Evolutionary conservation across 2,113 vertebrate genomes (phyloP).

Genomic region (Aphelocoma coerulescens): DNA sequence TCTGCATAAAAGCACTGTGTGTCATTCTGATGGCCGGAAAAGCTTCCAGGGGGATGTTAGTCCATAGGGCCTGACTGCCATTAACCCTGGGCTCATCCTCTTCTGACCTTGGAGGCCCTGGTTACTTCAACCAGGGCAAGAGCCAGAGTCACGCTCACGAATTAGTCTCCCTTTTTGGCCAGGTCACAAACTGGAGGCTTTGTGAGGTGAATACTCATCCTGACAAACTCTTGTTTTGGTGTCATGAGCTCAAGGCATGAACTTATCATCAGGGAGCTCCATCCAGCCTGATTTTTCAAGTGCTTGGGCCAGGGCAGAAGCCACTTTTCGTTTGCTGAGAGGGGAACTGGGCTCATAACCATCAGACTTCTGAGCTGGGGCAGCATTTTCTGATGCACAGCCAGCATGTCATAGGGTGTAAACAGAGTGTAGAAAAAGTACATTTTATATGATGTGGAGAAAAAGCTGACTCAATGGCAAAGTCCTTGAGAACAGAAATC

Average conservation of each 20-base stretch:
- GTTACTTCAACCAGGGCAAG: neutral
- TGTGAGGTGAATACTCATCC: neutral
- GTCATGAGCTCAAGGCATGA: neutral
- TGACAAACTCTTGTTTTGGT: neutral
- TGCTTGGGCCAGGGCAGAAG: neutral
- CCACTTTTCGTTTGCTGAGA: neutral
- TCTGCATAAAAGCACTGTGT: neutral
- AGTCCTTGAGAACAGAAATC: neutral
- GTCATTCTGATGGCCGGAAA: neutral
- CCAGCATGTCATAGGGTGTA: neutral
- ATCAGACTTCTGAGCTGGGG: neutral
- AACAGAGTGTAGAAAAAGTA: neutral
- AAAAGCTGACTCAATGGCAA: rapidly evolving
- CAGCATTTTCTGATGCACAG: neutral
- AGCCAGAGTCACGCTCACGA: neutral
- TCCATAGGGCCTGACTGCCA: neutral
- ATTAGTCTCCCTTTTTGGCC: neutral
- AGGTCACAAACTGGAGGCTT: neutral
- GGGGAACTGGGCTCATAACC: neutral
- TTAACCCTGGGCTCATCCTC: neutral
- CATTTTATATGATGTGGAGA: neutral
- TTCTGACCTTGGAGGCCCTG: neutral
- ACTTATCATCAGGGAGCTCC: rapidly evolving
- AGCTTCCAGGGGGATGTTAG: neutral
- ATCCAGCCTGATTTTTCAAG: rapidly evolving